phyloP scores from a whole-genome alignment of 2,888 invertebrate species.

The Steinernema scapterisci region DNA sequence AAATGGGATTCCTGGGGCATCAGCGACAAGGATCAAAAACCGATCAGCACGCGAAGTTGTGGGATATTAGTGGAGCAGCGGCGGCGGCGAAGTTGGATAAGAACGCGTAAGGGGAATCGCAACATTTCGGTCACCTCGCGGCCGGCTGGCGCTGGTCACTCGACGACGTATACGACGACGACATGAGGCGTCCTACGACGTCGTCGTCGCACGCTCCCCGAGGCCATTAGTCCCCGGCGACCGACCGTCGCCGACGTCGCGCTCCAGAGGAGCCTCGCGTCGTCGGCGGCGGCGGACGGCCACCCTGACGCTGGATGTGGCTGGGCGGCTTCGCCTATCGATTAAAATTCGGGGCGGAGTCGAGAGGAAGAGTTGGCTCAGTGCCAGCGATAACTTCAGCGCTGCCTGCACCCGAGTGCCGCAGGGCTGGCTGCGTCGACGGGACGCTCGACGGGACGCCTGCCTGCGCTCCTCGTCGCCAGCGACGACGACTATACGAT shows the following conservation, averaged over 20 bases:
- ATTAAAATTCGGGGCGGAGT: constrained; percentile 26
- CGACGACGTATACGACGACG: constrained; percentile 19
- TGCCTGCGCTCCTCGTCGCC: too few relatives aligned
- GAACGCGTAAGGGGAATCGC: neutral
- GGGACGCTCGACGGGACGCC: constrained; percentile 28
- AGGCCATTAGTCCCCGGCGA: constrained; percentile 28
- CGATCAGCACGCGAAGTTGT: too few relatives aligned
- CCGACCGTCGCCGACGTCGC: constrained; percentile 10
- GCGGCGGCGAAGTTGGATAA: constrained; percentile 5
- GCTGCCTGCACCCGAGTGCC: neutral
- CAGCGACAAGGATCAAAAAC: too few relatives aligned
- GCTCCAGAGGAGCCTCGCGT: neutral
- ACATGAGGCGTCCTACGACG: neutral
- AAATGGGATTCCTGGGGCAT: too few relatives aligned
- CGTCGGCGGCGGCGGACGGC: constrained; percentile 5
- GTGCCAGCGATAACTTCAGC: constrained; percentile 9
- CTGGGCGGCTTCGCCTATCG: constrained; percentile 1
- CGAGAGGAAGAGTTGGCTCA: neutral
- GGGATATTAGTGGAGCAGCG: too few relatives aligned
- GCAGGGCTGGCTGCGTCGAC: neutral
- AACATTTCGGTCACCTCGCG: constrained; percentile 24
- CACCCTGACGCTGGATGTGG: constrained; percentile 20
- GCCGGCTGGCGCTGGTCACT: constrained; percentile 24
- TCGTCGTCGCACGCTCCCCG: constrained; percentile 23
- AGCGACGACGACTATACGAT: constrained; percentile 23